Base-by-base conservation (phyloP, 2,797 vertebrate genomes). In the Sebastes nivosus region DNA sequence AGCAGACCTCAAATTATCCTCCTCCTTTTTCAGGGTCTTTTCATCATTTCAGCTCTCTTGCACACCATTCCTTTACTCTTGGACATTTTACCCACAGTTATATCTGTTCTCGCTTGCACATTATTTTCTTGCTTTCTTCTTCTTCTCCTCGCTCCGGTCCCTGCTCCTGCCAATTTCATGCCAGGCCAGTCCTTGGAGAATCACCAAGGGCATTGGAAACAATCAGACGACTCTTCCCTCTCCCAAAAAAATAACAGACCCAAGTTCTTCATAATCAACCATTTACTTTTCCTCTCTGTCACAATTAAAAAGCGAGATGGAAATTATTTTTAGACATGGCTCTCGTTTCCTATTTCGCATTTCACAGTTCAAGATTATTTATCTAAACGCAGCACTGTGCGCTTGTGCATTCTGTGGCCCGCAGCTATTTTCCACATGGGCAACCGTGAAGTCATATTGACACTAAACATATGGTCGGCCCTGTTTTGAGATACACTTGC, bases 361-460 rank as follows among this genome's bases (percentile, higher is more conserved):
- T 92, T 92, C 91, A 92, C 93, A 90, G 91, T 92, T 92, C 84
- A 86, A 95, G 91, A 95, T 94, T 95, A 94, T 95, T 95, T 95
- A 95, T 96, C 92, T 92, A 93, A 95, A 95, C 89, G 91, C 88
- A 83, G 85, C 91, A 75, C 89, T 93, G 89, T 89, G 89, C 79
- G 78, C 89, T 90, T 87, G 92, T 87, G 90, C 93, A 88, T 95
- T 94, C 86, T 84, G 89, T 91, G 92, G 94, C 94, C 94, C 75
- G 80, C 63, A 94, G 95, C 94, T 94, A 95, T 96, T 96, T 96
- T 96, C 95, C 95, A 96, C 94, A 95, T 92, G 88, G 93, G 94
- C 94, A 92, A 96, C 94, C 94, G 89, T 95, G 95, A 96, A 96
- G 95, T 95, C 93, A 90, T 96, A 95, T 96, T 96, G 95, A 95